Percentiles rank a stretch among this genome's conserved stretches.
phyloP scores from a whole-genome alignment of 2,113 vertebrate species.

The Ophthalmotilapia sp. region DNA sequence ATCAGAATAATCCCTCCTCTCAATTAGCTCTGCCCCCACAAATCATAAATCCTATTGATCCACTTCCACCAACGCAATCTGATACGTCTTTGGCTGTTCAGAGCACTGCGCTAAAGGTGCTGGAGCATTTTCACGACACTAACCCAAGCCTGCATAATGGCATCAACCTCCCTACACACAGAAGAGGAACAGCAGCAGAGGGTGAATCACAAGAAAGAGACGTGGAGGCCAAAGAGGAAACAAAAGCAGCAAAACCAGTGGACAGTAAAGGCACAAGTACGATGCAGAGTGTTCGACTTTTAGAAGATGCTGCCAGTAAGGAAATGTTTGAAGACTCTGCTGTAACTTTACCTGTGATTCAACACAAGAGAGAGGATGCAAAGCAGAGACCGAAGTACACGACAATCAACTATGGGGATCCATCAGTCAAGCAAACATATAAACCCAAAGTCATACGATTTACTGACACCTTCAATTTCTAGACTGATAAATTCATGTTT shows the following conservation, averaged over 20 bases:
- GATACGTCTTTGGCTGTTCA: not conserved
- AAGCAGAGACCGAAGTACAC: constrained; percentile 74
- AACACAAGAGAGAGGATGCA: not conserved
- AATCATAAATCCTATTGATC: not conserved
- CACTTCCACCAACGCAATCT: not conserved
- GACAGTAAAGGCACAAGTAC: not conserved
- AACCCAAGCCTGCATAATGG: not conserved
- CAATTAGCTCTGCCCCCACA: not conserved
- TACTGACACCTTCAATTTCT: constrained; percentile 76
- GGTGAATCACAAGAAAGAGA: not conserved
- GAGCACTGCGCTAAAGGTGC: not conserved
- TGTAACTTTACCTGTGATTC: not conserved
- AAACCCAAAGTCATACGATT: constrained; percentile 76
- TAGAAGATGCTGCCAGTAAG: not conserved
- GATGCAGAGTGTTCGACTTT: not conserved
- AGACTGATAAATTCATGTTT: not conserved
- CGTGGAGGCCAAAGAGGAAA: not conserved
- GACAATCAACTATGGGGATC: constrained; percentile 81
- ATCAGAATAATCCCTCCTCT: not conserved
- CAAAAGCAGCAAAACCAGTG: not conserved
- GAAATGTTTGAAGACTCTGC: not conserved
- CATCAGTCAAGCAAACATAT: constrained; percentile 73
- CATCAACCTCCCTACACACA: not conserved
- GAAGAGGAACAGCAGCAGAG: not conserved
- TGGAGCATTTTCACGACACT: not conserved